A percentile compares a stretch with the other conserved stretches of the same genome.
Evolutionary conservation across 2,797 vertebrate species (phyloP).

Genomic region (Furcifer pardalis): DNA sequence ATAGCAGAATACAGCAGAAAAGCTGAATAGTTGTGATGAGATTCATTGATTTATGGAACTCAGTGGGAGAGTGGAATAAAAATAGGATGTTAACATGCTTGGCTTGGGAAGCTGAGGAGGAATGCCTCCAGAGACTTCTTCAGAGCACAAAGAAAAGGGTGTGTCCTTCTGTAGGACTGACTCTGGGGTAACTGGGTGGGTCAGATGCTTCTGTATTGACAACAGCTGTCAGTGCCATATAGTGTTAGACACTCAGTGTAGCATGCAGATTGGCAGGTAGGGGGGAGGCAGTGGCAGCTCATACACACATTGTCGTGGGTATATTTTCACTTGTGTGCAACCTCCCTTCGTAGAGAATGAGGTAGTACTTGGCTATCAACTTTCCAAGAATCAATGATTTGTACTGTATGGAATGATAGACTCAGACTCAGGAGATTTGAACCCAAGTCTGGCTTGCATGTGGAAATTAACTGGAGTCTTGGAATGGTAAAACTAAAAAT

Average conservation of each 20-base stretch:
- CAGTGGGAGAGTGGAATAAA: background rate
- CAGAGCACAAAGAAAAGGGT: background rate
- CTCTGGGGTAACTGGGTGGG: background rate
- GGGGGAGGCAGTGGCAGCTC: background rate
- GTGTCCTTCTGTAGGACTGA: background rate
- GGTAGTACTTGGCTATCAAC: background rate
- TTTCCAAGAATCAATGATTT: background rate
- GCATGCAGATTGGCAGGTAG: background rate
- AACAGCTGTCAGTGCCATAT: background rate
- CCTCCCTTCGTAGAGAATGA: background rate
- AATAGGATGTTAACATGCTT: background rate
- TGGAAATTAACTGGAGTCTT: too few relatives aligned
- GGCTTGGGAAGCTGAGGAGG: background rate
- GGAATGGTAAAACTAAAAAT: too few relatives aligned
- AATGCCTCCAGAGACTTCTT: background rate
- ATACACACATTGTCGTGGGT: background rate
- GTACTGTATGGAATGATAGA: too few relatives aligned
- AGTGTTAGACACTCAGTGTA: background rate
- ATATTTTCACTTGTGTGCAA: background rate
- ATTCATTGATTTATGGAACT: background rate
- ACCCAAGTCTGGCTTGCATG: too few relatives aligned
- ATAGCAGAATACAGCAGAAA: background rate
- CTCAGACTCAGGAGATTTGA: too few relatives aligned
- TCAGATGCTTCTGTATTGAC: background rate
- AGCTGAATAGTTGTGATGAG: background rate